These are phyloP conservation scores for Cryptoblepharus egeriae DNA, from an alignment of 2,797 vertebrate species.

Conservation along the genomic window DNA sequence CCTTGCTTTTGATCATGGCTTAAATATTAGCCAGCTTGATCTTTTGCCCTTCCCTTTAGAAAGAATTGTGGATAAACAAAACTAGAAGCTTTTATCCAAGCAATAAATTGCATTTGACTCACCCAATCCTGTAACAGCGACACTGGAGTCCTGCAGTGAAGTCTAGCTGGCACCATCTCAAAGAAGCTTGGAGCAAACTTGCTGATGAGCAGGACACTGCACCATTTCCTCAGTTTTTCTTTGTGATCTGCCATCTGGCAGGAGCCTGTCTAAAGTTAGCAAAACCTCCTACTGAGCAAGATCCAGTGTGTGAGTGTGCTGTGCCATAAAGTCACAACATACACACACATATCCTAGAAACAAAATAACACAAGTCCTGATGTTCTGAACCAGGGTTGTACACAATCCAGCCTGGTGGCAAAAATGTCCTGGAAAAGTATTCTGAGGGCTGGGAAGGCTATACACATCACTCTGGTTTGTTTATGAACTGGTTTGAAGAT, in stretches of 20 bases:
- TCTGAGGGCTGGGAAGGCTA: no score
- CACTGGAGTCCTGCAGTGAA: background rate
- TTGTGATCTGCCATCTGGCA: background rate
- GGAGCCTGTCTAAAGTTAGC: background rate
- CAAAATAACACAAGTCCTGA: no score
- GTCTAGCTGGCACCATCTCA: background rate
- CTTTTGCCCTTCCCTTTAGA: constrained; percentile 7
- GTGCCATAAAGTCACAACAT: background rate
- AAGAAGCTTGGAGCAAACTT: background rate
- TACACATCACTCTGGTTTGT: no score
- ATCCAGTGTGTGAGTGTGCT: background rate
- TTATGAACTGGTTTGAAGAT: no score
- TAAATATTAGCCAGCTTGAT: background rate
- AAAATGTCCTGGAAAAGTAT: no score
- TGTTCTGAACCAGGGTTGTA: no score
- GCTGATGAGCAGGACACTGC: background rate
- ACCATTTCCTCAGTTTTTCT: background rate
- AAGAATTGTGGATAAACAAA: constrained; percentile 32
- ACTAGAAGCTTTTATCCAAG: background rate
- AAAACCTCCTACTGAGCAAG: background rate
- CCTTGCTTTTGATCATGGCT: constrained; percentile 17
- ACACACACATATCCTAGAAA: no score
- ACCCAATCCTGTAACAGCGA: background rate
- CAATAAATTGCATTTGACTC: constrained; percentile 5
- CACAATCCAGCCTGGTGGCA: no score